Conservation (phyloP, 2,113 vertebrate species). For the Grammomys dolichurus region DNA sequence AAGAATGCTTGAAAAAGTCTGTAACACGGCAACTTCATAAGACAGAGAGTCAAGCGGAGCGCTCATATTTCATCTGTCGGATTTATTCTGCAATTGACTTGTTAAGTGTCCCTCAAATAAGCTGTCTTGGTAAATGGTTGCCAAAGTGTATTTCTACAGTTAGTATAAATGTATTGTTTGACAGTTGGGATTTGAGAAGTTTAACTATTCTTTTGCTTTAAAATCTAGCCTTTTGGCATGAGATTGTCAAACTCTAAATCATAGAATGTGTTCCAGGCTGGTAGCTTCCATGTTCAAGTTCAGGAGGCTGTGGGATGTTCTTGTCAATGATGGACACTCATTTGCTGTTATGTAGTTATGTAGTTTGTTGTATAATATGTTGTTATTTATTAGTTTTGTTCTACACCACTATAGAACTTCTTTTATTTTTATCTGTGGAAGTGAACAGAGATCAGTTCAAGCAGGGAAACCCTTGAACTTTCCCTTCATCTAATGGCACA, state of each 20-base stretch:
- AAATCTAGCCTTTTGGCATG: conserved; percentile 50
- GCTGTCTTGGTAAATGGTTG: conserved; percentile 80
- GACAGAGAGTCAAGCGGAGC: conserved; percentile 70
- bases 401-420: neutral
- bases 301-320: neutral
- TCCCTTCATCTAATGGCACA: neutral
- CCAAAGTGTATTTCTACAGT: conserved; percentile 76
- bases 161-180: conserved; percentile 80
- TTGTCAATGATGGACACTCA: neutral
- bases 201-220: conserved; percentile 70
- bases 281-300: conserved; percentile 1
- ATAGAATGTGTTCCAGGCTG: conserved; percentile 4
- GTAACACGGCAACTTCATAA: conserved; percentile 75
- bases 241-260: conserved; percentile 37
- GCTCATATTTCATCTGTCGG: conserved; percentile 82
- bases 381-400: neutral
- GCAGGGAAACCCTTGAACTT: neutral
- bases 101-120: conserved; percentile 82
- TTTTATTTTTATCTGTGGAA: neutral
- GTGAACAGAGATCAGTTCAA: neutral
- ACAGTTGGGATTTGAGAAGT: conserved; percentile 72
- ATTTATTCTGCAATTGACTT: conserved; percentile 84
- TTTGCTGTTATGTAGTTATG: neutral
- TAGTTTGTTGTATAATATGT: too few species aligned
- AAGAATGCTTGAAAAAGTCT: conserved; percentile 80